Evolutionary conservation across 1,140 invertebrate genomes (phyloP).

Genomic region (Ptiloglossa arizonensis): DNA sequence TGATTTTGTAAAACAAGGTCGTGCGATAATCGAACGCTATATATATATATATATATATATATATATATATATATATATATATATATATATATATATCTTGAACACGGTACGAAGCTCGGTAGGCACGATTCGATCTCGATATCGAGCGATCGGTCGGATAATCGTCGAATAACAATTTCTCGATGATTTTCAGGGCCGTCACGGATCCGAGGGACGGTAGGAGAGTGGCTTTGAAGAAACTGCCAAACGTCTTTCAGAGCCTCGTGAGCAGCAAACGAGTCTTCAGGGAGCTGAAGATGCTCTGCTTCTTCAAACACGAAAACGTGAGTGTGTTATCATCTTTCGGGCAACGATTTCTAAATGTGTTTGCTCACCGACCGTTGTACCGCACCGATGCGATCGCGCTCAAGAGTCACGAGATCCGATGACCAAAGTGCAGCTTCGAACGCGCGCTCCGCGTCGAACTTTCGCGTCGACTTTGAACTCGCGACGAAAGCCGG

Average conservation of each 20-base stretch:
- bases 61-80: no score
- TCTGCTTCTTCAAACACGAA: constrained; percentile 99
- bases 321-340: constrained; percentile 89
- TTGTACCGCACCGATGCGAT: no score
- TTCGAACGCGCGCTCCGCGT: no score
- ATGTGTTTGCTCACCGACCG: no score
- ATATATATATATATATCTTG: no score
- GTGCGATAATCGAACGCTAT: no score
- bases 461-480: no score
- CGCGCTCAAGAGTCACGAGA: no score
- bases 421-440: no score
- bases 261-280: constrained; percentile 97
- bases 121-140: neutral
- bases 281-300: constrained; percentile 99
- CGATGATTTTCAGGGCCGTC: constrained; percentile 90
- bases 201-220: constrained; percentile 99
- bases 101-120: no score
- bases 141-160: neutral
- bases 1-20: no score
- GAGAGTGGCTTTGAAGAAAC: constrained; percentile 98
- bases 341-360: neutral
- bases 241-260: constrained; percentile 99
- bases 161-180: constrained; percentile 19
- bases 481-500: neutral
- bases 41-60: no score